Conservation (phyloP, 2,113 vertebrate genomes). For the Channa argus region DNA sequence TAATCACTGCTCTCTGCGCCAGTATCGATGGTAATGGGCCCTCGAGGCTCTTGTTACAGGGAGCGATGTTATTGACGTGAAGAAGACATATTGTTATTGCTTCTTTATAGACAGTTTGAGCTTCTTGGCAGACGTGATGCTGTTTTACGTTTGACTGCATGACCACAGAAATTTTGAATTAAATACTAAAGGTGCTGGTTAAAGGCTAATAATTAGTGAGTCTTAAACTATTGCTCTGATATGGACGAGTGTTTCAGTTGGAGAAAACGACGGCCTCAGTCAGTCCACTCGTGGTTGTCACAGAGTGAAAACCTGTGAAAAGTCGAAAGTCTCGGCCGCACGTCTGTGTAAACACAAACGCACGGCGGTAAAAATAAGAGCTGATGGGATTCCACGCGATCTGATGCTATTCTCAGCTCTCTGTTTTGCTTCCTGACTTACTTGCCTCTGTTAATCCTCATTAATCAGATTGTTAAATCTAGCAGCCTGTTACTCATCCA, state of each 20-base stretch:
- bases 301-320: no score
- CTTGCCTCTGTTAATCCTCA: constrained; percentile 39
- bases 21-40: constrained; percentile 23
- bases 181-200: no score
- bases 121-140: no score
- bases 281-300: no score
- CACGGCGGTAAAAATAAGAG: constrained; percentile 12
- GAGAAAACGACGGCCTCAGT: no score
- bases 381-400: constrained; percentile 49
- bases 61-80: constrained; percentile 11
- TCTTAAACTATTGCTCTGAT: no score
- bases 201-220: no score
- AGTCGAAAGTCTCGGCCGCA: no score
- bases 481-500: neutral
- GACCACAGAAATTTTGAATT: no score
- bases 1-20: neutral
- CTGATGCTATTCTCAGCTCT: constrained; percentile 38
- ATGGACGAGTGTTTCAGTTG: no score
- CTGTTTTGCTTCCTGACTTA: constrained; percentile 47
- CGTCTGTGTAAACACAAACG: neutral
- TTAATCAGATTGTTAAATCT: constrained; percentile 42
- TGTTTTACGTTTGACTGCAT: no score
- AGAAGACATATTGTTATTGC: neutral
- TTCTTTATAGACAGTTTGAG: no score
- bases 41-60: constrained; percentile 13